A percentile compares a stretch with the other conserved stretches of the same genome.
These are phyloP conservation scores for Trematocara macrostoma DNA, from an alignment of 2,113 vertebrate species.

Conservation along the genomic window DNA sequence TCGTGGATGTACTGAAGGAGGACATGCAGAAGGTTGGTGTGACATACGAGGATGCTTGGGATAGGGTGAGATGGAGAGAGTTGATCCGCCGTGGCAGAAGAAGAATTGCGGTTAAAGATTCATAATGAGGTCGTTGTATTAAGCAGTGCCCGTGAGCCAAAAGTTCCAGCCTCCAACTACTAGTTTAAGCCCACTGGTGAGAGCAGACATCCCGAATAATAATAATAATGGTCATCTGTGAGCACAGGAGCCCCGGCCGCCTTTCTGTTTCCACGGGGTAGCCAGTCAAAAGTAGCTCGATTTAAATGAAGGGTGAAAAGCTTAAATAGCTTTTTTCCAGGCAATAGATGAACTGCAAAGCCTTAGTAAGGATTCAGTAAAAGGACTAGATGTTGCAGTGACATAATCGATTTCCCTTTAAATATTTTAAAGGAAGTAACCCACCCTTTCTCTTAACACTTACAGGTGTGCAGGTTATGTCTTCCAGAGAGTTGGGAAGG, in stretches of 20 bases:
- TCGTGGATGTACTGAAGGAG: not conserved
- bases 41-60: not conserved
- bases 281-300: not conserved
- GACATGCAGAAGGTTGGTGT: not conserved
- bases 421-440: not conserved
- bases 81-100: not conserved
- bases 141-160: not conserved
- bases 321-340: not conserved
- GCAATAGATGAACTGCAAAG: not conserved
- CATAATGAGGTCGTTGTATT: not conserved
- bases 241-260: not conserved
- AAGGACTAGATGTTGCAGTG: not conserved
- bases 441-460: not conserved
- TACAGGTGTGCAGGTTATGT: constrained; percentile 95
- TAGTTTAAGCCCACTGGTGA: not conserved
- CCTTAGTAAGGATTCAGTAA: not conserved
- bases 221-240: not conserved
- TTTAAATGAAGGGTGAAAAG: not conserved
- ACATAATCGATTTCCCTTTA: not conserved
- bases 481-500: constrained; percentile 96
- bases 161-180: not conserved
- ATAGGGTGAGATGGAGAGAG: not conserved
- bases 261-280: not conserved
- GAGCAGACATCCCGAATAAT: not conserved
- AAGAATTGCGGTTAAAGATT: not conserved